Evolutionary conservation across 2,797 vertebrate species (phyloP).

Genomic region (Octomys mimax): DNA sequence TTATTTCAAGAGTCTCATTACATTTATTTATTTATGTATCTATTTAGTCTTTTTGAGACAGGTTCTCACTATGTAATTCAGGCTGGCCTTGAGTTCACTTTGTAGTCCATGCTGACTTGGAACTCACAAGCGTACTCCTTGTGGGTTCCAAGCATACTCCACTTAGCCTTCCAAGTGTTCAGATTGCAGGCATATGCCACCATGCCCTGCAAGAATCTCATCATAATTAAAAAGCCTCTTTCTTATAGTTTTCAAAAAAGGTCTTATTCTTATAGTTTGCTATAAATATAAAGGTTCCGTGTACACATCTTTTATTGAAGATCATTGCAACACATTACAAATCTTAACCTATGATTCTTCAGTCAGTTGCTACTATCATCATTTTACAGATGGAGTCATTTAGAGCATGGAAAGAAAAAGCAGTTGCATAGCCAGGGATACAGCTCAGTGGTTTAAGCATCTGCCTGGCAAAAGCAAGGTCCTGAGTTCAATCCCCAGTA

Average conservation of each 20-base stretch:
- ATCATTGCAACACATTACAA: neutral
- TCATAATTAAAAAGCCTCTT: neutral
- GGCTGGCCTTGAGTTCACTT: too few species aligned
- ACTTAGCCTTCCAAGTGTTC: too few species aligned
- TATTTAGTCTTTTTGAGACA: too few species aligned
- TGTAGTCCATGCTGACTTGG: too few species aligned
- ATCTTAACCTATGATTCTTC: neutral
- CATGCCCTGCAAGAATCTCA: neutral
- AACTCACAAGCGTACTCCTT: too few species aligned
- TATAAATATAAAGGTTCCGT: neutral
- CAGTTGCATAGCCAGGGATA: neutral
- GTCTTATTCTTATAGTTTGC: neutral
- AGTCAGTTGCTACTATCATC: neutral
- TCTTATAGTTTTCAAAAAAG: neutral
- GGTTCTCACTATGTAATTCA: too few species aligned
- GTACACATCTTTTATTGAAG: neutral
- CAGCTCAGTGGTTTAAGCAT: too few species aligned
- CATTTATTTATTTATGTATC: neutral
- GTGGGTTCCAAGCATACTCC: too few species aligned
- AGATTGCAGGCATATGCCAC: too few species aligned
- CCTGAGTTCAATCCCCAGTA: too few species aligned
- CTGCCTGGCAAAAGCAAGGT: too few species aligned
- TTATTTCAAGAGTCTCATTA: neutral
- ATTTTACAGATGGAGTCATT: neutral
- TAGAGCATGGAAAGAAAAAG: neutral